Conservation (phyloP, 1,140 invertebrate genomes). For the Drosophila watanabei region DNA sequence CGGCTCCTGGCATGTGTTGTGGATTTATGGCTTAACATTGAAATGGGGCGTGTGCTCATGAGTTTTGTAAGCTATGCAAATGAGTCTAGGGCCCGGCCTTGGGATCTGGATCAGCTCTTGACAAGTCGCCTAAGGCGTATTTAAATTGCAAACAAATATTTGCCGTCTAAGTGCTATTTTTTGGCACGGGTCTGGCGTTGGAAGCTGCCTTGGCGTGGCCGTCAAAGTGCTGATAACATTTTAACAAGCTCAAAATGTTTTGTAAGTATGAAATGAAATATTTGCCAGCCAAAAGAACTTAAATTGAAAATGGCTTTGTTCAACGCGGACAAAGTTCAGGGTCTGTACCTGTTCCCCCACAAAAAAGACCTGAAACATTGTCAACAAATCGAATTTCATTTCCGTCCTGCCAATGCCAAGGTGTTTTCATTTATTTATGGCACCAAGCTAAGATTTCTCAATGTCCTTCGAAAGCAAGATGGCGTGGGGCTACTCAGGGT, state of each 20-base stretch:
- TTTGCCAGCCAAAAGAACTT: conserved; percentile 49
- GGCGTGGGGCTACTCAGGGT: not conserved
- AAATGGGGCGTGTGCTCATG: conserved; percentile 53
- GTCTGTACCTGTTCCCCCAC: conserved; percentile 1
- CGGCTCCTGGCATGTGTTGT: conserved; percentile 52
- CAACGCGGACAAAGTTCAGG: conserved; percentile 23
- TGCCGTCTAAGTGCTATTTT: conserved; percentile 39
- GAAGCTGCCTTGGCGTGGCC: conserved; percentile 14
- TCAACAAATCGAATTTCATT: conserved; percentile 52
- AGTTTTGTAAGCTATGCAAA: conserved; percentile 62
- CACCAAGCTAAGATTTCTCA: conserved; percentile 17
- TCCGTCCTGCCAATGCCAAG: conserved; percentile 45
- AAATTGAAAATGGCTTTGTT: conserved; percentile 44
- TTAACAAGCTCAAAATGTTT: conserved; percentile 58
- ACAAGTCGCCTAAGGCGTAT: conserved; percentile 61
- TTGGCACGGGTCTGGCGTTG: conserved; percentile 5
- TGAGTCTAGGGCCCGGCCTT: conserved; percentile 21
- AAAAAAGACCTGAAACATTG: conserved; percentile 24
- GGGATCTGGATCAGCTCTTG: conserved; percentile 28
- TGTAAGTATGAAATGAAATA: conserved; percentile 49
- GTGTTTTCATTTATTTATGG: conserved; percentile 44
- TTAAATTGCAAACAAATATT: conserved; percentile 70
- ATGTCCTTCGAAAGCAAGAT: conserved; percentile 4
- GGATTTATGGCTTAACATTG: conserved; percentile 68
- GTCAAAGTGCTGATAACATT: conserved; percentile 43